Conservation (phyloP, 2,888 invertebrate species). For the Achlya flavicornis region DNA sequence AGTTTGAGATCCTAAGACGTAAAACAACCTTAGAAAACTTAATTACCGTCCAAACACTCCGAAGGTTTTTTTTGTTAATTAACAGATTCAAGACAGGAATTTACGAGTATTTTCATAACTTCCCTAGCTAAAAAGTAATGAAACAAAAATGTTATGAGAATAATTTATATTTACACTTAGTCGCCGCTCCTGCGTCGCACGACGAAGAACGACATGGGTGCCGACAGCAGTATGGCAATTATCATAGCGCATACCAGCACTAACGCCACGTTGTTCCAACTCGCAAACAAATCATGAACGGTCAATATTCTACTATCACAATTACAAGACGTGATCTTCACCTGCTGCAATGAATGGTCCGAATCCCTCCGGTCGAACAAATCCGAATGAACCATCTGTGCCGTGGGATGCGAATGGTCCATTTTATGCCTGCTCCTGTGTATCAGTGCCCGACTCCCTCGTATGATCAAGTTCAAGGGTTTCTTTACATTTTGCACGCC, state of each 20-base stretch:
- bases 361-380: slow-evolving; percentile 1
- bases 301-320: slow-evolving; percentile 11
- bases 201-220: slow-evolving; percentile 42
- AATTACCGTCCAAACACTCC: no score
- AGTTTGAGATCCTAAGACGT: no score
- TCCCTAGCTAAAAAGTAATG: background rate
- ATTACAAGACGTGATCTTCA: slow-evolving; percentile 11
- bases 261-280: slow-evolving; percentile 46
- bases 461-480: background rate
- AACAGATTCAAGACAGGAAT: no score
- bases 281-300: slow-evolving; percentile 15
- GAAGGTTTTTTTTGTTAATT: no score
- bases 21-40: no score
- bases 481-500: background rate
- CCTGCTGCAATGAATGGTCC: slow-evolving; percentile 6
- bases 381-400: background rate
- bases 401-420: background rate
- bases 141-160: slow-evolving; percentile 20
- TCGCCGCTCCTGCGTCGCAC: slow-evolving; percentile 28
- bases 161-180: slow-evolving; percentile 46
- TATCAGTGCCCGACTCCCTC: background rate
- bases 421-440: slow-evolving; percentile 2
- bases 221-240: slow-evolving; percentile 44
- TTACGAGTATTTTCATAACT: background rate
- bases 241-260: slow-evolving; percentile 45